Conservation (phyloP, 2,888 invertebrate species). For the Drosophila quinaria region DNA sequence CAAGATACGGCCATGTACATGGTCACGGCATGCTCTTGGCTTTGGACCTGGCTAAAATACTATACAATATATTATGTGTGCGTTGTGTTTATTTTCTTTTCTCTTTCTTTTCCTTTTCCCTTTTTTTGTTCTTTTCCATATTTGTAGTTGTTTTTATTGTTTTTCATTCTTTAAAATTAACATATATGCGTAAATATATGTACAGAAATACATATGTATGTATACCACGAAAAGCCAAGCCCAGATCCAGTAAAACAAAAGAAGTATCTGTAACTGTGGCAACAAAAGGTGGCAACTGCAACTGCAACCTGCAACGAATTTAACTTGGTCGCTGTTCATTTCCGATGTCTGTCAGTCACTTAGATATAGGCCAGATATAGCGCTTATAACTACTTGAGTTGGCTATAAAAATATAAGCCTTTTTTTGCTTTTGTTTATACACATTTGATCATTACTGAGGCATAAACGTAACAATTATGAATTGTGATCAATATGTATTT, state of each 20-base stretch:
- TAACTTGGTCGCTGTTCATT: constrained; percentile 3
- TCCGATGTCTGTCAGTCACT: constrained; percentile 12
- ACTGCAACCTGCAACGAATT: constrained; percentile 16
- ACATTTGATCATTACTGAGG: no score
- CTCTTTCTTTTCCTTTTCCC: constrained; percentile 1
- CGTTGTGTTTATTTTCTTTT: constrained; percentile 31
- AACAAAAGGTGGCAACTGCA: constrained; percentile 8
- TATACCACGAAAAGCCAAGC: constrained; percentile 40
- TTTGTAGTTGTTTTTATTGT: constrained; percentile 20
- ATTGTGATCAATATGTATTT: no score
- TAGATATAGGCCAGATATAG: background rate
- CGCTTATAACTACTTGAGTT: background rate
- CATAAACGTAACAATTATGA: no score
- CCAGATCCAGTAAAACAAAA: constrained; percentile 16
- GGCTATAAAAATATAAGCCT: background rate
- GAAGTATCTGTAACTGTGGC: constrained; percentile 4
- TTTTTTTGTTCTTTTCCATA: constrained; percentile 6
- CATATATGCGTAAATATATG: constrained; percentile 41
- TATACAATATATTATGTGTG: constrained; percentile 66
- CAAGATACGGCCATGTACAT: constrained; percentile 77
- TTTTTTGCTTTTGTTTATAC: background rate
- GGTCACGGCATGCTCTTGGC: constrained; percentile 66
- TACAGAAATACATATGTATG: background rate
- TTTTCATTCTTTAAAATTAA: constrained; percentile 70
- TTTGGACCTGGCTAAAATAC: constrained; percentile 62